phyloP scores from a whole-genome alignment of 2,888 invertebrate species.

The Leptopilina syphax region DNA sequence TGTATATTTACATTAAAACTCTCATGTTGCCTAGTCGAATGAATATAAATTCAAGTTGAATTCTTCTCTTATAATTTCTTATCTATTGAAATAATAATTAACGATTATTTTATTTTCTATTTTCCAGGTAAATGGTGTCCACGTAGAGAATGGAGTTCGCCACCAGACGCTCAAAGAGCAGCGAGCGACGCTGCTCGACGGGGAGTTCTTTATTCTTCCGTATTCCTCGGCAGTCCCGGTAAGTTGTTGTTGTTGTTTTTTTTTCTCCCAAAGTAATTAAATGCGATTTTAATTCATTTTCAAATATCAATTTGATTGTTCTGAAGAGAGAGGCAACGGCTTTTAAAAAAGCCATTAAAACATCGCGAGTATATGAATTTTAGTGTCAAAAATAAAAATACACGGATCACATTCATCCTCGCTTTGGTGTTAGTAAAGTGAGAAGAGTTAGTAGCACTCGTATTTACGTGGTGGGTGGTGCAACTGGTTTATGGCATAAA shows the following conservation, averaged over 20 bases:
- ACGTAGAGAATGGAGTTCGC: constrained; percentile 93
- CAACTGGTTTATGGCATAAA: constrained; percentile 71
- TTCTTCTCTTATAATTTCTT: background rate
- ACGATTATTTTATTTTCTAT: constrained; percentile 42
- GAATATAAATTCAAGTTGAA: background rate
- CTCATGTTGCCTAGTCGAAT: background rate
- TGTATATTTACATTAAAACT: constrained; percentile 4
- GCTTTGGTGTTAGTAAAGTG: constrained; percentile 13
- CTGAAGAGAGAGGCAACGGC: constrained; percentile 53
- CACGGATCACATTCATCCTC: constrained; percentile 34
- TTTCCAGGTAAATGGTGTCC: constrained; percentile 93
- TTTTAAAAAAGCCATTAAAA: background rate
- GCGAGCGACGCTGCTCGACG: constrained; percentile 86
- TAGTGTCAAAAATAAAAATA: constrained; percentile 1
- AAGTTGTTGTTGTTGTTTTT: constrained; percentile 76
- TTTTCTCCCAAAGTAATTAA: constrained; percentile 57
- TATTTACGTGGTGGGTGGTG: constrained; percentile 67
- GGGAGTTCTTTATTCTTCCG: constrained; percentile 92
- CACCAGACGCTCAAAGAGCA: constrained; percentile 87
- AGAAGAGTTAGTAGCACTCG: constrained; percentile 49
- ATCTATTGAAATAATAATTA: background rate
- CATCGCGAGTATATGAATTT: constrained; percentile 7
- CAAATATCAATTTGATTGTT: constrained; percentile 35
- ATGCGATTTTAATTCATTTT: constrained; percentile 8
- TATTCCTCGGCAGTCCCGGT: constrained; percentile 95